A percentile compares a stretch with the other conserved stretches of the same genome.
Conservation (phyloP, 2,797 vertebrate species). For the Poeciliopsis presidionis region DNA sequence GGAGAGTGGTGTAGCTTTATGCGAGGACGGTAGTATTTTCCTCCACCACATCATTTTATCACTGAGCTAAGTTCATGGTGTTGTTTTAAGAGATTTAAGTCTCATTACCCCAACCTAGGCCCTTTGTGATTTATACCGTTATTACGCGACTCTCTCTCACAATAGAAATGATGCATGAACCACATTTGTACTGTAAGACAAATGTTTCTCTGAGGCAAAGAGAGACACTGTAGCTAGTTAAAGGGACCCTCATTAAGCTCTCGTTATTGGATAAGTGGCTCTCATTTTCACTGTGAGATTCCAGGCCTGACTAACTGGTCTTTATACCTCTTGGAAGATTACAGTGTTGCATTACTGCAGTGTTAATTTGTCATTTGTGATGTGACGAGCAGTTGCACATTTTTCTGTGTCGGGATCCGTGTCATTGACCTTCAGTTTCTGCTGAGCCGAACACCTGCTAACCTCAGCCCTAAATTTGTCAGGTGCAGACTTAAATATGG, state of each 20-base stretch:
- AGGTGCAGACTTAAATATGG: slow-evolving; percentile 59
- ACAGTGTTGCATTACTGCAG: slow-evolving; percentile 59
- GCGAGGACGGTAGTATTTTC: slow-evolving; percentile 75
- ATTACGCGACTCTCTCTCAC: slow-evolving; percentile 81
- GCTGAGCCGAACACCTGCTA: slow-evolving; percentile 77
- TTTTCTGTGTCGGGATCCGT: slow-evolving; percentile 70
- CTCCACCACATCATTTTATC: slow-evolving; percentile 81
- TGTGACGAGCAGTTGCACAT: slow-evolving; percentile 61
- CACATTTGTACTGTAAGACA: slow-evolving; percentile 83
- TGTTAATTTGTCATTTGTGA: slow-evolving; percentile 77
- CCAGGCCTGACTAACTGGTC: slow-evolving; percentile 79
- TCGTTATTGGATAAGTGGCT: slow-evolving; percentile 85
- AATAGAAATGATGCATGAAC: slow-evolving; percentile 84
- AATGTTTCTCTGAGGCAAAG: slow-evolving; percentile 82
- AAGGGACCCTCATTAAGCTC: slow-evolving; percentile 84
- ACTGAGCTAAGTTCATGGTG: slow-evolving; percentile 79
- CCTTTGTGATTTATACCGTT: slow-evolving; percentile 81
- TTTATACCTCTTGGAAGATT: slow-evolving; percentile 81
- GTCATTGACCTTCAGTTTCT: slow-evolving; percentile 81
- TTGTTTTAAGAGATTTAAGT: slow-evolving; percentile 85
- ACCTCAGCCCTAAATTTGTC: slow-evolving; percentile 77
- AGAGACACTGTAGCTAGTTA: slow-evolving; percentile 80
- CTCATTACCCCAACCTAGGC: slow-evolving; percentile 80
- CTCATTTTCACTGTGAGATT: slow-evolving; percentile 83
- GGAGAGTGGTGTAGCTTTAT: slow-evolving; percentile 78